Evolutionary conservation across 2,888 invertebrate species (phyloP).

Genomic region (Seira musarum): DNA sequence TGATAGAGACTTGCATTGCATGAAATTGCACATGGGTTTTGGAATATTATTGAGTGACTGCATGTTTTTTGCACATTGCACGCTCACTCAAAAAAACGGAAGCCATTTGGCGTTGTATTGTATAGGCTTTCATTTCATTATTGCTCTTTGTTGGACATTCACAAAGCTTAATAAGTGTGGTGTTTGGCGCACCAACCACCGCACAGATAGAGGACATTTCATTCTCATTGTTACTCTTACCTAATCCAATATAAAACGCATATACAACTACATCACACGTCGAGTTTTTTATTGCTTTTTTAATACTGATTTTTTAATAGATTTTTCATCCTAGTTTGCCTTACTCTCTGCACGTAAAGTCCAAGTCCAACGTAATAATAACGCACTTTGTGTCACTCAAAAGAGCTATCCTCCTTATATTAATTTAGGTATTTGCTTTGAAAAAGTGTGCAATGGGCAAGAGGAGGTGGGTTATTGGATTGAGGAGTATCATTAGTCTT

Average conservation of each 20-base stretch:
- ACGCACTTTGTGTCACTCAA: background rate
- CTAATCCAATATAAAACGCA: too few relatives aligned
- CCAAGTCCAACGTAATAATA: background rate
- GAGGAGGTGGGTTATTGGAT: background rate
- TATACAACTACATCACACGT: background rate
- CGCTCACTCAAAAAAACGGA: background rate
- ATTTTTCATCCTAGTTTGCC: background rate
- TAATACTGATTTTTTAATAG: background rate
- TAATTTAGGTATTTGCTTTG: background rate
- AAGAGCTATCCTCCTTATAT: background rate
- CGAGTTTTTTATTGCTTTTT: slow-evolving; percentile 6
- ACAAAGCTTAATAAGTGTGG: background rate
- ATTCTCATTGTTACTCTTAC: background rate
- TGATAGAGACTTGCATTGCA: background rate
- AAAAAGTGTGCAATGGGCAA: background rate
- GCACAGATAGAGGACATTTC: background rate
- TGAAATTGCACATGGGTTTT: slow-evolving; percentile 1
- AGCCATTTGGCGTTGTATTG: background rate
- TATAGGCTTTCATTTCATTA: slow-evolving; percentile 5
- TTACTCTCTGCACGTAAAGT: background rate
- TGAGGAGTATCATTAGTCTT: background rate
- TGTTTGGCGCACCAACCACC: background rate
- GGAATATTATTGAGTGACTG: background rate
- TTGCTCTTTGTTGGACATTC: slow-evolving; percentile 8
- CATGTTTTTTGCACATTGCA: background rate